A percentile compares a stretch with the other conserved stretches of the same genome.
These are phyloP conservation scores for Nebria brevicollis DNA, from an alignment of 2,888 invertebrate species.

Conservation along the genomic window DNA sequence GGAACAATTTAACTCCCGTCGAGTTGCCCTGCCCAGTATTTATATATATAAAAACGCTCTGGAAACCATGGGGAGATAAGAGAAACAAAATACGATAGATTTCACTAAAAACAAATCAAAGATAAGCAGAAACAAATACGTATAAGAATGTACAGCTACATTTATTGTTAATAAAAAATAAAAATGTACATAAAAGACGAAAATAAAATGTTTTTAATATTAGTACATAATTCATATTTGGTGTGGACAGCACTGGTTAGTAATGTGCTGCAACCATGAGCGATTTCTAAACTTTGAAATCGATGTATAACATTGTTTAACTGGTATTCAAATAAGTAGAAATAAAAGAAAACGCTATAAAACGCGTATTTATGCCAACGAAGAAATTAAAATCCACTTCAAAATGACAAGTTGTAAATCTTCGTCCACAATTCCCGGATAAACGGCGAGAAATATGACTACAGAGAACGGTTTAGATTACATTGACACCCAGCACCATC, in stretches of 20 bases:
- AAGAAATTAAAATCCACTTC: not conserved
- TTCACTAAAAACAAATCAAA: too few species aligned
- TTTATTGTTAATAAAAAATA: too few species aligned
- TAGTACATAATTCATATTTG: too few species aligned
- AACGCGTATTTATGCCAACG: not conserved
- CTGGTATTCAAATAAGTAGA: not conserved
- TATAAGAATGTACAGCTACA: too few species aligned
- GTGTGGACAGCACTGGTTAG: too few species aligned
- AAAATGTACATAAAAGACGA: too few species aligned
- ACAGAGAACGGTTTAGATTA: not conserved
- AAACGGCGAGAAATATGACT: not conserved
- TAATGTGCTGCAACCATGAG: too few species aligned
- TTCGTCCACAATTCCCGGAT: not conserved
- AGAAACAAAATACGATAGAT: too few species aligned
- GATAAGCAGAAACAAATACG: too few species aligned
- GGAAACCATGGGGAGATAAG: not conserved
- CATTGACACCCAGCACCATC: not conserved
- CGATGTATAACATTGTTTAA: not conserved
- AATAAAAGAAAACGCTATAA: not conserved
- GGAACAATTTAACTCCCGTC: conserved; percentile 29
- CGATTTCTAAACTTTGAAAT: too few species aligned
- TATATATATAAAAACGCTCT: not conserved
- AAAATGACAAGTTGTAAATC: not conserved
- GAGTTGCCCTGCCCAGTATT: conserved; percentile 17
- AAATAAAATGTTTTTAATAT: too few species aligned